These are phyloP conservation scores for Entomobrya proxima DNA, from an alignment of 2,888 invertebrate species.

Conservation along the genomic window DNA sequence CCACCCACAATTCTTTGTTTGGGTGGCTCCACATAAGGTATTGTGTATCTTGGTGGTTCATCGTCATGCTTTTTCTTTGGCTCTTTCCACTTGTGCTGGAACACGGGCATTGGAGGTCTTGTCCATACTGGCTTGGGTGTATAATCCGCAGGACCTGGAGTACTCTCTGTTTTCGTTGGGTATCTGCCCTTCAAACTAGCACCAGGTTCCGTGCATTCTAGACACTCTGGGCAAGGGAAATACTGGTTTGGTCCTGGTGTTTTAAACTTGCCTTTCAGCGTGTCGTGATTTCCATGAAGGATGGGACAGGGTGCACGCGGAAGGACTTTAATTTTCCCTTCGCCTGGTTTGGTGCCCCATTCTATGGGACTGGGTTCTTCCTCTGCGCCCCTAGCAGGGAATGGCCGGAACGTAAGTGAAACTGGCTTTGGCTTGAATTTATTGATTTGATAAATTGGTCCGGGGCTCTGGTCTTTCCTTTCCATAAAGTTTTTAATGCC, in stretches of 20 bases:
- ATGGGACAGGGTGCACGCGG: conserved; percentile 55
- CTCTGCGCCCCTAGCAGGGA: conserved; percentile 41
- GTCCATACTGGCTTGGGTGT: background rate
- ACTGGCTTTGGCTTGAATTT: conserved; percentile 53
- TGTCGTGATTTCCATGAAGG: conserved; percentile 50
- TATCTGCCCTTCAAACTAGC: conserved; percentile 41
- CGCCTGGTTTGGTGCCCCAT: conserved; percentile 56
- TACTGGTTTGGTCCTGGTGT: conserved; percentile 63
- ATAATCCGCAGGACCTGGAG: conserved; percentile 66
- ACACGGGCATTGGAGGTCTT: conserved; percentile 39
- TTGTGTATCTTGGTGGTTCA: background rate
- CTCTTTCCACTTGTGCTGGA: conserved; percentile 51
- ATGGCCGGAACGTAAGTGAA: conserved; percentile 69
- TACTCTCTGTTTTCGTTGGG: conserved; percentile 5
- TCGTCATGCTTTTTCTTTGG: background rate
- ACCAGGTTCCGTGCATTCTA: conserved; percentile 40
- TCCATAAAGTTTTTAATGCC: conserved; percentile 61
- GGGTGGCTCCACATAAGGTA: background rate
- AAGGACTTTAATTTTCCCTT: conserved; percentile 24
- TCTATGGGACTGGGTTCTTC: conserved; percentile 61
- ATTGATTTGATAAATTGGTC: conserved; percentile 60
- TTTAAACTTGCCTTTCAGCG: conserved; percentile 16
- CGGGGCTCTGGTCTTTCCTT: conserved; percentile 54
- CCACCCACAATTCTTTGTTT: conserved; percentile 56
- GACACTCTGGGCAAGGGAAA: conserved; percentile 13